Base-by-base conservation (phyloP, 2,888 invertebrate genomes). In the Amiota communis region DNA sequence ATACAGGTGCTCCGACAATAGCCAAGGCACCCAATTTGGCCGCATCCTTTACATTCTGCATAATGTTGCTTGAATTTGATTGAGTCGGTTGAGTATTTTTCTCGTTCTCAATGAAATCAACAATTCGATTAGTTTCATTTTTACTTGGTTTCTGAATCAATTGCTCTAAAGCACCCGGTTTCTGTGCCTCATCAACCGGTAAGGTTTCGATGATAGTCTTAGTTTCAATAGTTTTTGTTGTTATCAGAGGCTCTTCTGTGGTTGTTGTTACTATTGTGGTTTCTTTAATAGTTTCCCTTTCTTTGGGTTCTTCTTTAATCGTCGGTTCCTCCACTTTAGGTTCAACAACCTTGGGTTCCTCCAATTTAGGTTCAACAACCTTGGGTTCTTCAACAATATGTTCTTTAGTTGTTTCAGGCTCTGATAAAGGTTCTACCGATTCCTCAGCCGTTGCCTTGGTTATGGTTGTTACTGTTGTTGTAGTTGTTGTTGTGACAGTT, bases 11-110 rank as follows among this genome's bases (percentile, higher is more conserved):
- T 47, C 95, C 96, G 8, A 98, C 92, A 48, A 98, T 92, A 20
- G 97, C 97, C 77, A 98, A 90, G 1, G 97, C 91, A 1, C 97
- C 97, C 87, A 95, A 91, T 86, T 96, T 96, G 0, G 96, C 94
- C 13, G 97, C 97, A 83, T 96, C 92, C 79, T 85, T 87, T 0
- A 85, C 81, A 75, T 86, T 87, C 73, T 87, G 79, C 74, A 87
- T 17, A 1, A 88, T 75, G 6, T 76, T 81, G 70, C 76, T 78
- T 12, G 76, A 72, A 10, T 15, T 56, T 0, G 68, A 17, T 12
- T 65, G 51, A 36, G 63, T 47, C 8, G 78, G 68, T 47, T 77
- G 70, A 1, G 59, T 20, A 64, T 77, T 57, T 17, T 67, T 81
- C 63, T 87, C 87, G 0, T 72, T 70, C 11, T 83, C 75, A 70